Percentiles rank a stretch among this genome's conserved stretches.
Evolutionary conservation across 2,888 invertebrate genomes (phyloP).

Genomic region (Schizotus pectinicornis): DNA sequence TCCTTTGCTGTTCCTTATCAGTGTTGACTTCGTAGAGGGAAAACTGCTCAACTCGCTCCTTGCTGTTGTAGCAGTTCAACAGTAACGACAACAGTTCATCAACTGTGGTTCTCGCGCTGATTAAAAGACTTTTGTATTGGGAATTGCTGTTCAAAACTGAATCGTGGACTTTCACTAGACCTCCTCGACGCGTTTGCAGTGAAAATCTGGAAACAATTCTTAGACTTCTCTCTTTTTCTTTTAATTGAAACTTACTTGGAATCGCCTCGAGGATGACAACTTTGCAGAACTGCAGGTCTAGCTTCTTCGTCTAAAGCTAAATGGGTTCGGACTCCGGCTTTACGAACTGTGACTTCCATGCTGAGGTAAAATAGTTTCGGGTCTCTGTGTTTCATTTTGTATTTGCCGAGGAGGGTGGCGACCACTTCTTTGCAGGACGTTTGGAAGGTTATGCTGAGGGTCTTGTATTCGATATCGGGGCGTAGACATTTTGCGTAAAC

Average conservation of each 20-base stretch:
- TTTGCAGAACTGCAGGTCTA: constrained; percentile 87
- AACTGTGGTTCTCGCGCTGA: constrained; percentile 87
- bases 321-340: constrained; percentile 82
- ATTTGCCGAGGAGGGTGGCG: constrained; percentile 79
- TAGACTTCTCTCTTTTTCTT: not conserved
- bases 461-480: constrained; percentile 95
- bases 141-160: constrained; percentile 89
- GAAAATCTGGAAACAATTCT: constrained; percentile 70
- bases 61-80: constrained; percentile 83
- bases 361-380: constrained; percentile 91
- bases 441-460: constrained; percentile 86
- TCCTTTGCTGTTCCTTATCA: constrained; percentile 85
- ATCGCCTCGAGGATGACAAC: constrained; percentile 93
- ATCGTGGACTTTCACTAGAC: constrained; percentile 92
- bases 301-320: constrained; percentile 87
- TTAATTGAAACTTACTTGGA: constrained; percentile 70
- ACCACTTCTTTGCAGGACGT: constrained; percentile 90
- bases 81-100: constrained; percentile 86
- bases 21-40: constrained; percentile 82
- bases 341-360: constrained; percentile 90
- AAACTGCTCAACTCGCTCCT: constrained; percentile 84
- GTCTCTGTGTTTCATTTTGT: constrained; percentile 89
- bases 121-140: constrained; percentile 89
- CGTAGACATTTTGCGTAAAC: constrained; percentile 89
- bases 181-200: constrained; percentile 85